These are phyloP conservation scores for Babyrousa celebensis DNA, from an alignment of 2,797 vertebrate species.

Conservation along the genomic window DNA sequence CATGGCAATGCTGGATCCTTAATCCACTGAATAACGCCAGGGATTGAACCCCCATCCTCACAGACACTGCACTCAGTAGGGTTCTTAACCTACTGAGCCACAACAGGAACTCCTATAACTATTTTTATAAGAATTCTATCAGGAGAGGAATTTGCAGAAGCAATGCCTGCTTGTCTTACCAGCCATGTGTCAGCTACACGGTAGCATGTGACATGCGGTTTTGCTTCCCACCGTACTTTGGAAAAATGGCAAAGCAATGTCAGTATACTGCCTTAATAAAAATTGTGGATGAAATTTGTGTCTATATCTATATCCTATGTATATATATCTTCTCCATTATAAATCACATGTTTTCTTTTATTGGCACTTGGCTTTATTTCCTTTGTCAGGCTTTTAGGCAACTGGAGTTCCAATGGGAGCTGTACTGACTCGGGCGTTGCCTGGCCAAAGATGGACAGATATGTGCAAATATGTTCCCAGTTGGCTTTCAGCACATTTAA, in stretches of 20 bases:
- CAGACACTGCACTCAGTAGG: too few species aligned
- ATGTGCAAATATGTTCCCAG: not conserved
- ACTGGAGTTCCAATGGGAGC: not conserved
- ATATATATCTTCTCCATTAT: not conserved
- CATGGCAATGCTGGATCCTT: too few species aligned
- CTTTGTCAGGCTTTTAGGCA: not conserved
- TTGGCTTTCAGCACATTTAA: rapidly evolving
- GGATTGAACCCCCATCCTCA: too few species aligned
- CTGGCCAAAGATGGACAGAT: not conserved
- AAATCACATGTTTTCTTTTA: not conserved
- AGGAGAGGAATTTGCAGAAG: not conserved
- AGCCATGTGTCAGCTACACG: rapidly evolving
- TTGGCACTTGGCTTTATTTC: not conserved
- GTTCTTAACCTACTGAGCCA: too few species aligned
- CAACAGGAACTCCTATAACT: too few species aligned
- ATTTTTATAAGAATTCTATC: not conserved
- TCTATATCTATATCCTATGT: not conserved
- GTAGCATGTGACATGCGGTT: rapidly evolving
- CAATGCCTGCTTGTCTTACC: rapidly evolving
- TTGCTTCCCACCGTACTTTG: not conserved
- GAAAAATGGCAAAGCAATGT: not conserved
- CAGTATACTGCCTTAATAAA: not conserved
- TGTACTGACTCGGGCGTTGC: not conserved
- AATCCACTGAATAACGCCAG: too few species aligned
- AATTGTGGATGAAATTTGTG: not conserved